Conservation (phyloP, 2,113 vertebrate species). For the Ictidomys tridecemlineatus region DNA sequence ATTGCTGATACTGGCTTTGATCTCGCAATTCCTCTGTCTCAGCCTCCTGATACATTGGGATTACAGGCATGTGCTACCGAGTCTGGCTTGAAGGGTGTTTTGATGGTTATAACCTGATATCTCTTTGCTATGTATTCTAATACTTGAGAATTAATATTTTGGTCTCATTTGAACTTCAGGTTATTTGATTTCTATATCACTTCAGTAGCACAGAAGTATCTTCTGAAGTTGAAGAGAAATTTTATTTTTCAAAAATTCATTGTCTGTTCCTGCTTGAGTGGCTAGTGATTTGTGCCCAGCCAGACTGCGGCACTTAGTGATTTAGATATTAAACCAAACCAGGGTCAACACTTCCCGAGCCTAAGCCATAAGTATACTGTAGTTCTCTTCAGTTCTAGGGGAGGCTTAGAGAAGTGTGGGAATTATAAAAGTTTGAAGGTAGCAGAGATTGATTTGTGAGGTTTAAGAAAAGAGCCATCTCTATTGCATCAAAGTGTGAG, state of each 20-base stretch:
- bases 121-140: not conserved
- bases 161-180: slow-evolving; percentile 26
- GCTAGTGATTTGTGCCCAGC: too few species aligned
- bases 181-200: not conserved
- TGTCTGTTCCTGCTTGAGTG: too few species aligned
- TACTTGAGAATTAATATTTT: slow-evolving; percentile 40
- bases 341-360: not conserved
- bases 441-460: not conserved
- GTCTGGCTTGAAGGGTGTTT: not conserved
- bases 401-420: not conserved
- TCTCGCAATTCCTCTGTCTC: too few species aligned
- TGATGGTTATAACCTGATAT: not conserved
- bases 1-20: too few species aligned
- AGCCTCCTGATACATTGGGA: too few species aligned
- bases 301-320: not conserved
- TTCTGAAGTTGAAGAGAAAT: slow-evolving; percentile 22
- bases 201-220: not conserved
- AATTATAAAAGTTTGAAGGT: not conserved
- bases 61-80: too few species aligned
- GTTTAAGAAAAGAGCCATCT: too few species aligned
- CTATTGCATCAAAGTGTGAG: not conserved
- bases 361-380: not conserved
- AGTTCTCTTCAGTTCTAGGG: not conserved
- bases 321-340: not conserved
- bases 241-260: not conserved